phyloP scores from a whole-genome alignment of 2,797 vertebrate species.

The Thalassophryne amazonica region DNA sequence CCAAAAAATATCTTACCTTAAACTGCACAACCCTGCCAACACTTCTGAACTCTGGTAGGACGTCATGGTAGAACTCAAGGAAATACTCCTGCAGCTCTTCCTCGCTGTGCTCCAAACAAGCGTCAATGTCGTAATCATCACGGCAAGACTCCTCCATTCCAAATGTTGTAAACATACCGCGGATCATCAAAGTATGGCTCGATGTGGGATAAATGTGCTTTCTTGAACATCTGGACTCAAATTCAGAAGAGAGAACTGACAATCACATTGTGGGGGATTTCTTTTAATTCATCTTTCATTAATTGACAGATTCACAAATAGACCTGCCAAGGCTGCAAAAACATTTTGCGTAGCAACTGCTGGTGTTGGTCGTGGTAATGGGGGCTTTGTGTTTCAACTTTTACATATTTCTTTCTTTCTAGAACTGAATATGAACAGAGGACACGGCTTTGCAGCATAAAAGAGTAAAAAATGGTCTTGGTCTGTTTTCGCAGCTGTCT shows the following conservation, averaged over 20 bases:
- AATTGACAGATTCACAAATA: too few species aligned
- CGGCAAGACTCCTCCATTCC: slow-evolving; percentile 93
- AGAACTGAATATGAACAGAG: too few species aligned
- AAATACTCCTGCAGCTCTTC: slow-evolving; percentile 95
- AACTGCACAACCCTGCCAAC: slow-evolving; percentile 94
- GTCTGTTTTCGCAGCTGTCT: too few species aligned
- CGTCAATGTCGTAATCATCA: slow-evolving; percentile 94
- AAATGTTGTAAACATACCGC: slow-evolving; percentile 91
- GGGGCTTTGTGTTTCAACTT: too few species aligned
- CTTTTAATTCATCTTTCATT: not conserved
- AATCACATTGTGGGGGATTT: not conserved
- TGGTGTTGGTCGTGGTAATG: too few species aligned
- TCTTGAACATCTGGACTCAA: slow-evolving; percentile 87
- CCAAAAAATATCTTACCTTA: slow-evolving; percentile 79
- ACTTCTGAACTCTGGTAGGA: slow-evolving; percentile 90
- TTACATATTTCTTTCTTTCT: too few species aligned
- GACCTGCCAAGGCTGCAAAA: too few species aligned
- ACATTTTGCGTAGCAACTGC: too few species aligned
- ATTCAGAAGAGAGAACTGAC: not conserved
- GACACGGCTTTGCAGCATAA: too few species aligned
- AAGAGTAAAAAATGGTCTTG: too few species aligned
- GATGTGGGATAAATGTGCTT: slow-evolving; percentile 85
- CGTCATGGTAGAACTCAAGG: slow-evolving; percentile 93
- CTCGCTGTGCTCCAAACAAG: slow-evolving; percentile 92
- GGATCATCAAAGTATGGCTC: slow-evolving; percentile 89